Evolutionary conservation across 2,113 vertebrate species (phyloP), one percentile per base, ranked within the genome.

Genomic region (Percina caprodes): DNA sequence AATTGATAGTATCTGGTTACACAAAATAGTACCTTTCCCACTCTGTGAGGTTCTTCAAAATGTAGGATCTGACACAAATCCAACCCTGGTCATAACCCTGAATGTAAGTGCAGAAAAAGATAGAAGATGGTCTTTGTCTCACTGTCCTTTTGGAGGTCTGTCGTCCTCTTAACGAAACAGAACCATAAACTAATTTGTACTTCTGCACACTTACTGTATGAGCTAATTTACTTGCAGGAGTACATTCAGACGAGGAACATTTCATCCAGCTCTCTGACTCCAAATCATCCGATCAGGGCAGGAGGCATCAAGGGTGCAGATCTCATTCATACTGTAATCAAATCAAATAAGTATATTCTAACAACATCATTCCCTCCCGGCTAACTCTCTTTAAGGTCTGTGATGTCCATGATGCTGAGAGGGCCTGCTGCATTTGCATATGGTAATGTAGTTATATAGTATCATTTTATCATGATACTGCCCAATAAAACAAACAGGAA

Each of bases 281-380:
- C 56, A 61, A 56, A 84, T 82, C 72, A 19, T 75, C 62, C 55
- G 9, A 33, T 73, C 15, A 66, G 59, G 0, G 19, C 68, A 74
- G 65, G 24, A 84, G 26, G 26, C 58, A 80, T 75, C 35, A 21
- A 52, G 71, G 46, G 56, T 39, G 68, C 42, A 62, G 39, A 70
- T 78, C 46, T 51, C 6, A 6, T 65, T 74, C n/a, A 66, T 48
- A 49, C 42, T n/a, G 30, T 77, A 90, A 91, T 42, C 63, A 61
- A 78, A 80, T 92, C 63, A 61, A 78, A 80, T 92, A 77, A 87
- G 23, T 35, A 14, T 39, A 45, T 70, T 77, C n/a, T 78, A 83
- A 83, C 77, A 72, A 77, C 61, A 81, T 83, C 70, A 83, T 54
- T 71, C 19, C 84, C 49, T 56, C 11, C 60, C 12, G 18, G 51